Base-by-base conservation (phyloP, 2,888 invertebrate species). In the Listrodromus nycthemerus region DNA sequence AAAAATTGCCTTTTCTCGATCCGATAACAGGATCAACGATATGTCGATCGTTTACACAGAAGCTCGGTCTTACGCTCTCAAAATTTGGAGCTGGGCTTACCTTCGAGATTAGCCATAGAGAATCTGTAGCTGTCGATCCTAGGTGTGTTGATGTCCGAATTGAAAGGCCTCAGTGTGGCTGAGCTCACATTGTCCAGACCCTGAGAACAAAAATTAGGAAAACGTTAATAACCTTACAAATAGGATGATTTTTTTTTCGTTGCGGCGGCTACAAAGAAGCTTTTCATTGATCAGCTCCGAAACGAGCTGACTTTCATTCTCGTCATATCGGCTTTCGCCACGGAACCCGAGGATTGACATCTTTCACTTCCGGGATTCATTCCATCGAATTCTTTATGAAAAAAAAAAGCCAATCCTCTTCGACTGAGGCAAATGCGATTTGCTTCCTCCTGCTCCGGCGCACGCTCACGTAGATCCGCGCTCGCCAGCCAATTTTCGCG, bases 61-160 rank as follows among this genome's bases (percentile, higher is more conserved):
- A n/a, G n/a, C n/a, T n/a, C n/a, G n/a, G n/a, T n/a, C n/a, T n/a
- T n/a, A n/a, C n/a, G n/a, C n/a, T n/a, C n/a, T n/a, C n/a, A n/a
- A n/a, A n/a, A n/a, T n/a, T n/a, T n/a, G n/a, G n/a, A n/a, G n/a
- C n/a, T n/a, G n/a, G n/a, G n/a, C 93, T 92, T 89, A 95, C 95
- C 95, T 94, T 98, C 98, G 75, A 98, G 95, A 94, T 98, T 98
- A 71, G 98, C 98, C 98, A 98, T 98, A 74, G 98, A 98, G 94
- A 98, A 98, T 90, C 98, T 95, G 94, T 98, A 97, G 84, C 97
- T 96, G 94, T 98, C 98, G 90, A 98, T 97, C 87, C 97, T 91
- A 65, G 97, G 97, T n/a, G 96, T 96, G 81, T 96, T 95, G 89
- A 97, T 96, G 93, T 96, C 96, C 82, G 95, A 94, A 90, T 94